Conservation (phyloP, 2,888 invertebrate species). For the Cephus spinipes region DNA sequence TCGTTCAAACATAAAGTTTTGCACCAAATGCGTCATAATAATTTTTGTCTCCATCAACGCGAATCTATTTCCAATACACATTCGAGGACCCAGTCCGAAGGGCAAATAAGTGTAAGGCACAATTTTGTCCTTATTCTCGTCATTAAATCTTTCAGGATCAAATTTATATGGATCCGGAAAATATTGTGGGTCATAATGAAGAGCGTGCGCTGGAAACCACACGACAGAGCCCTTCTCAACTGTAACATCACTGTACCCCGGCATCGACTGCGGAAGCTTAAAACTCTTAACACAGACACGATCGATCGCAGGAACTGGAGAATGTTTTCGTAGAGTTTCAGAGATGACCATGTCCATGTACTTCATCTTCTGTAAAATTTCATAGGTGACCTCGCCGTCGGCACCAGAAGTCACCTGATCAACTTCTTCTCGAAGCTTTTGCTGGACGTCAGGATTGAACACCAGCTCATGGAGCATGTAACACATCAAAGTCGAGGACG, state of each 20-base stretch:
- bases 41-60: slow-evolving; percentile 55
- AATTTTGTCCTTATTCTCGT: too few species aligned
- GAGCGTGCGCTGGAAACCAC: too few species aligned
- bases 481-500: slow-evolving; percentile 45
- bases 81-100: slow-evolving; percentile 51
- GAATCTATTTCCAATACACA: slow-evolving; percentile 62
- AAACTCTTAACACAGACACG: slow-evolving; percentile 68
- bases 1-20: slow-evolving; percentile 41
- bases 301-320: slow-evolving; percentile 67
- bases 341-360: slow-evolving; percentile 52
- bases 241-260: slow-evolving; percentile 16
- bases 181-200: too few species aligned
- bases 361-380: slow-evolving; percentile 38
- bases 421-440: slow-evolving; percentile 60
- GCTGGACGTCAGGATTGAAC: slow-evolving; percentile 65
- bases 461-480: slow-evolving; percentile 46
- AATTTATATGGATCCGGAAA: too few species aligned
- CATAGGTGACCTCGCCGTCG: slow-evolving; percentile 42
- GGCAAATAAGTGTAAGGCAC: too few species aligned
- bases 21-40: slow-evolving; percentile 44
- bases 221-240: too few species aligned
- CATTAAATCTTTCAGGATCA: too few species aligned
- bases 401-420: slow-evolving; percentile 35
- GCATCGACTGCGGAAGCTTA: slow-evolving; percentile 52
- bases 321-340: slow-evolving; percentile 70